phyloP scores from a whole-genome alignment of 2,797 vertebrate species.

The Ptychobarbus kaznakovi region DNA sequence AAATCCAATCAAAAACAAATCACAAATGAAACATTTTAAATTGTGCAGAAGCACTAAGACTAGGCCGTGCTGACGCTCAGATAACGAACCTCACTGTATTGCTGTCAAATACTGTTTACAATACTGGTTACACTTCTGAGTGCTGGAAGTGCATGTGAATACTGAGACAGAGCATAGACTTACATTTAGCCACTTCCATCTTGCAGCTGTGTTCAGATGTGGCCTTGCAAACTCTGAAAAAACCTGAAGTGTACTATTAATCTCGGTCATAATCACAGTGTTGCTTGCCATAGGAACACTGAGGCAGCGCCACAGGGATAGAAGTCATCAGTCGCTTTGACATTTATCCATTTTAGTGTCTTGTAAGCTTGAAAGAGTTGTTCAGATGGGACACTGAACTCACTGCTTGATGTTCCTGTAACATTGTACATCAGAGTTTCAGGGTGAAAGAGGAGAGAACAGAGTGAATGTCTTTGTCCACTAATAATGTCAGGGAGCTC shows the following conservation, averaged over 20 bases:
- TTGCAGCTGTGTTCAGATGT: conserved; percentile 23
- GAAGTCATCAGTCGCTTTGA: conserved; percentile 16
- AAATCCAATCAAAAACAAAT: conserved; percentile 25
- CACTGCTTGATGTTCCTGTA: neutral
- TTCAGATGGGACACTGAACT: conserved; percentile 12
- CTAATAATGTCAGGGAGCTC: neutral
- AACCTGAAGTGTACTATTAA: conserved; percentile 31
- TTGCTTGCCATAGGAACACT: conserved; percentile 18
- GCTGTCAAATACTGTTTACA: conserved; percentile 58
- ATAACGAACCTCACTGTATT: conserved; percentile 52
- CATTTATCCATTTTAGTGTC: conserved; percentile 28
- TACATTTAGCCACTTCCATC: conserved; percentile 17
- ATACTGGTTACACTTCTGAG: conserved; percentile 58
- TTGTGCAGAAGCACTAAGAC: conserved; percentile 33
- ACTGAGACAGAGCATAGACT: conserved; percentile 50
- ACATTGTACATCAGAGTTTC: neutral
- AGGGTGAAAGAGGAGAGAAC: neutral
- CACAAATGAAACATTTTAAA: conserved; percentile 33
- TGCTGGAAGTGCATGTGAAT: conserved; percentile 59
- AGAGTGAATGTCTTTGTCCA: neutral
- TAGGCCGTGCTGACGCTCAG: conserved; percentile 37
- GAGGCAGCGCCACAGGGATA: conserved; percentile 16
- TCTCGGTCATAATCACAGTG: conserved; percentile 46
- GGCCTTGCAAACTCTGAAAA: neutral
- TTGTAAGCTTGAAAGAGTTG: conserved; percentile 25